phyloP scores from a whole-genome alignment of 2,113 vertebrate genomes.

The Toxotes chatareus region DNA sequence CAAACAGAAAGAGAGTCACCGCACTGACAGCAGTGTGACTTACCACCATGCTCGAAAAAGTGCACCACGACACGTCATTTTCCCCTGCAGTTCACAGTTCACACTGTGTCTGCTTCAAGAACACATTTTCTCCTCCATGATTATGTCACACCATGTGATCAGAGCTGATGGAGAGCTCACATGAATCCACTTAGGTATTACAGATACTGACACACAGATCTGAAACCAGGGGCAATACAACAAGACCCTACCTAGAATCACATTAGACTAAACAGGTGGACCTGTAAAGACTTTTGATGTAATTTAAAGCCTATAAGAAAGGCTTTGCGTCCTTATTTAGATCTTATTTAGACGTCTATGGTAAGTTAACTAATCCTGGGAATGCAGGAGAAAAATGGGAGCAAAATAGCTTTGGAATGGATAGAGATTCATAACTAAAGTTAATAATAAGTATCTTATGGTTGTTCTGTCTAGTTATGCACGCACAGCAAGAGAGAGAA shows the following conservation, averaged over 20 bases:
- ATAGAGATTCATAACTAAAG: no score
- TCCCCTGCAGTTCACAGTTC: slow-evolving; percentile 10
- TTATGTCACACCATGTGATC: neutral
- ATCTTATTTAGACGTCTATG: no score
- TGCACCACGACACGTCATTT: neutral
- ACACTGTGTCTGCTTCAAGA: neutral
- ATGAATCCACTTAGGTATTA: no score
- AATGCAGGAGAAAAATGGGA: no score
- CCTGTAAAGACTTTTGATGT: no score
- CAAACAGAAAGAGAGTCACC: neutral
- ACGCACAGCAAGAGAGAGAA: no score
- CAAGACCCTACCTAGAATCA: neutral
- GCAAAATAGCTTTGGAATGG: no score
- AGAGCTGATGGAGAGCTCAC: neutral
- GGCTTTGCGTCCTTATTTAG: no score
- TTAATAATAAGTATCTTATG: no score
- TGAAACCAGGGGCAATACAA: neutral
- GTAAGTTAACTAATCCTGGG: no score
- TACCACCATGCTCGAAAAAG: neutral
- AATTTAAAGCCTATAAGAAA: no score
- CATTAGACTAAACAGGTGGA: neutral
- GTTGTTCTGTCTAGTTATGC: no score
- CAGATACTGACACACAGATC: neutral
- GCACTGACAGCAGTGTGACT: neutral
- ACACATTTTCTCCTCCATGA: neutral